Conservation (phyloP, 2,888 invertebrate species). For the Sipunculus nudus region DNA sequence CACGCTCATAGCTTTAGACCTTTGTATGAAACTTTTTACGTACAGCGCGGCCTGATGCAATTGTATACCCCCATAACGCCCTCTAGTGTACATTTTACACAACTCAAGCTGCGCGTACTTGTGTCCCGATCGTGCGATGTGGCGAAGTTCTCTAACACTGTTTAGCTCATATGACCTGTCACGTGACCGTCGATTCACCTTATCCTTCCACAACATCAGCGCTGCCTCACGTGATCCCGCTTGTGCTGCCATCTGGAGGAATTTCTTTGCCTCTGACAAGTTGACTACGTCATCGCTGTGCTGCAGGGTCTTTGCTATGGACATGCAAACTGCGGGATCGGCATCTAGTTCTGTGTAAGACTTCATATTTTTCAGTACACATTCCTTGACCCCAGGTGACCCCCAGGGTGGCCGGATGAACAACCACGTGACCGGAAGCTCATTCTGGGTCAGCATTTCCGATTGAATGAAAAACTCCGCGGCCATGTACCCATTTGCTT, state of each 20-base stretch:
- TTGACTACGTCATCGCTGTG: constrained; percentile 47
- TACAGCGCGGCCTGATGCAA: constrained; percentile 49
- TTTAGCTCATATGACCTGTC: constrained; percentile 50
- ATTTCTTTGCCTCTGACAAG: constrained; percentile 38
- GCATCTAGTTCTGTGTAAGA: constrained; percentile 46
- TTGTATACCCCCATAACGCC: constrained; percentile 54
- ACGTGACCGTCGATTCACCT: too few species aligned
- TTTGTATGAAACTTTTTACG: constrained; percentile 53
- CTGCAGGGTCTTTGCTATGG: constrained; percentile 56
- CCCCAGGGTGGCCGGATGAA: constrained; percentile 64
- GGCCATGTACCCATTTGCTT: constrained; percentile 54
- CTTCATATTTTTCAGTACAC: constrained; percentile 58
- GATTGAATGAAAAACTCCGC: constrained; percentile 59
- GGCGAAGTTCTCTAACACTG: constrained; percentile 56
- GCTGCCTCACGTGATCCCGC: constrained; percentile 50
- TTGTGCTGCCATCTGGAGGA: constrained; percentile 46
- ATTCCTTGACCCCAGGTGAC: constrained; percentile 58
- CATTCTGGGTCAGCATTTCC: constrained; percentile 50
- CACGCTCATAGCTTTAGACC: constrained; percentile 48
- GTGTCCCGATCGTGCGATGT: constrained; percentile 47
- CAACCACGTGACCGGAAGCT: constrained; percentile 61
- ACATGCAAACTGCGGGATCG: constrained; percentile 49
- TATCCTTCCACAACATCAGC: constrained; percentile 49
- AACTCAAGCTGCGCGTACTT: constrained; percentile 52
- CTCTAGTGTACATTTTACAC: constrained; percentile 51